phyloP scores from a whole-genome alignment of 2,113 vertebrate species.

The Uropsilus gracilis region DNA sequence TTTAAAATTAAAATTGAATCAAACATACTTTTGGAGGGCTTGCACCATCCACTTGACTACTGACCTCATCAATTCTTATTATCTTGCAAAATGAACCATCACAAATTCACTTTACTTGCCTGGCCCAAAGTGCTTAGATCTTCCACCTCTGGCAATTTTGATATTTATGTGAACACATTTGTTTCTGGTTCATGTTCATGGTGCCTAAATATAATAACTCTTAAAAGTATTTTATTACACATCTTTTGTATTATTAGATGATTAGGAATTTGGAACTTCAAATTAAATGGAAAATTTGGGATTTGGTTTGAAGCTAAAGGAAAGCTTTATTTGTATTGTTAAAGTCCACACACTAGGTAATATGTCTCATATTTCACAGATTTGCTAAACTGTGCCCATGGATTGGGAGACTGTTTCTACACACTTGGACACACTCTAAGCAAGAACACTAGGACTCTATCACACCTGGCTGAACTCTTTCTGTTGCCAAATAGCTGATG shows the following conservation, averaged over 20 bases:
- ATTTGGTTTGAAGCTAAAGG: background rate
- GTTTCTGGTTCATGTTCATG: constrained; percentile 15
- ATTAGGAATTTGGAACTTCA: constrained; percentile 27
- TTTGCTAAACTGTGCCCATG: background rate
- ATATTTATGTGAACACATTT: background rate
- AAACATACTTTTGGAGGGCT: background rate
- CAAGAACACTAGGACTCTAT: background rate
- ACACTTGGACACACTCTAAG: background rate
- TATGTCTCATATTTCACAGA: constrained; percentile 13
- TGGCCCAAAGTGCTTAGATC: background rate
- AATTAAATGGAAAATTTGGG: background rate
- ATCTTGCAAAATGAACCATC: background rate
- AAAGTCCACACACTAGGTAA: background rate
- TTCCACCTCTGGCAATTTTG: background rate
- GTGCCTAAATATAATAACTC: background rate
- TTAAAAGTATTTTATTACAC: background rate
- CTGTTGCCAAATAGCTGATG: background rate
- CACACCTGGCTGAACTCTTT: background rate
- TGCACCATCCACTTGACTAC: background rate
- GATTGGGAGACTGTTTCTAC: background rate
- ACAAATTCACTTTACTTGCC: background rate
- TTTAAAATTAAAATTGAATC: constrained; percentile 35
- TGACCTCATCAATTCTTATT: background rate
- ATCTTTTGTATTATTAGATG: background rate
- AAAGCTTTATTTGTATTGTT: constrained; percentile 23